phyloP scores from a whole-genome alignment of 2,888 invertebrate species.

The Drosophila colorata region DNA sequence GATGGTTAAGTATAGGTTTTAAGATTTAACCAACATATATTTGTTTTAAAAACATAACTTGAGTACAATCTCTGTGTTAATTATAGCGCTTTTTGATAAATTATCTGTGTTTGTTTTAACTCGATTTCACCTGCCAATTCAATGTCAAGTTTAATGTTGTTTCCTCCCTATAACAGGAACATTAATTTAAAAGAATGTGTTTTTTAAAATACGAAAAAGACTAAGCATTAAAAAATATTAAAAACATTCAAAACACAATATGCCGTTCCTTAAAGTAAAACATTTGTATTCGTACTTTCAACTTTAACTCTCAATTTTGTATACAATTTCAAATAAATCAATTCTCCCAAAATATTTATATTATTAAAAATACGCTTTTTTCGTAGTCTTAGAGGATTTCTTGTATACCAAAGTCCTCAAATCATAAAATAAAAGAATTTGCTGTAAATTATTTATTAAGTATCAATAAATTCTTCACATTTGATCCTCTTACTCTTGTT shows the following conservation, averaged over 20 bases:
- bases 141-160: background rate
- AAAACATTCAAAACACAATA: background rate
- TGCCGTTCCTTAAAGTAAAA: too few relatives aligned
- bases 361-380: too few relatives aligned
- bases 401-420: too few relatives aligned
- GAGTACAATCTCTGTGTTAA: conserved; percentile 2
- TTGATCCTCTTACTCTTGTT: background rate
- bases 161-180: background rate
- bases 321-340: too few relatives aligned
- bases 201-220: background rate
- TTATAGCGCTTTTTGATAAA: conserved; percentile 3
- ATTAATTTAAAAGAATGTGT: background rate
- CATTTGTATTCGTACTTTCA: too few relatives aligned
- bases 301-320: too few relatives aligned
- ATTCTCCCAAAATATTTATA: too few relatives aligned
- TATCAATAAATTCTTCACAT: background rate
- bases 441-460: background rate
- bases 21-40: background rate
- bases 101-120: background rate
- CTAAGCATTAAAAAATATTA: background rate
- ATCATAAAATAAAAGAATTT: background rate
- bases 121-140: conserved; percentile 1
- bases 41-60: conserved; percentile 1
- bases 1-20: background rate
- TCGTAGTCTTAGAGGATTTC: too few relatives aligned